Base-by-base conservation (phyloP, 2,888 invertebrate genomes). In the Deilephila elpenor region DNA sequence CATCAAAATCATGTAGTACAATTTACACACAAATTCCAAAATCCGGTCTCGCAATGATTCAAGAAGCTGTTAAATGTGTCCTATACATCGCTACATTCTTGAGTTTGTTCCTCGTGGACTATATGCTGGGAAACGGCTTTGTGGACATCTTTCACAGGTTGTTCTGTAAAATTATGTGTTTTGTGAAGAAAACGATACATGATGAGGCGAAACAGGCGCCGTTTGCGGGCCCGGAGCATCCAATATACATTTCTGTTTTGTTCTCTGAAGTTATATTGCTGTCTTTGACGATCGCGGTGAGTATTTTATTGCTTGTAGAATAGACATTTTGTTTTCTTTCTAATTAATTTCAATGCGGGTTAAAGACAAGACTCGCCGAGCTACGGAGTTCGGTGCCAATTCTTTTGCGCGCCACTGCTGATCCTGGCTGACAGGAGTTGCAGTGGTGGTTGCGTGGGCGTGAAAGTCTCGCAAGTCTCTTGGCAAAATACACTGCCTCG, bases 71-170 rank as follows among this genome's bases (percentile, higher is more conserved):
- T 32, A 84, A 81, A 25, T 72, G 79, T 2, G 59, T 81, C 1
- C 20, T 88, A 0, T 89, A 88, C 64, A 80, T 83, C 0, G 73
- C 76, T 4, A 82, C 88, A 29, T 79, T 92, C 5, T 17, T 88
- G 0, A 87, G 87, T 67, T 78, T 93, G 0, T 82, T 92, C n/a
- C 20, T 86, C 5, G 74, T 92, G 0, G 92, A 93, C 74, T 88
- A 87, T 59, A 32, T 84, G 5, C 74, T 93, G 2, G 93, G 92
- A 2, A 89, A 92, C 80, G 93, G 91, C 0, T 85, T 91, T 53
- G 79, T 90, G 4, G 86, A 88, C 8, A 80, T 88, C 73, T 80
- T 86, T 5, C 86, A 85, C 56, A 86, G 74, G 60, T 29, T 81
- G 0, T 79, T 87, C 51, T 91, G 91, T 72, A 89, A 85, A 72